These are phyloP conservation scores for Timema cristinae DNA, from an alignment of 2,888 invertebrate species.

Conservation along the genomic window DNA sequence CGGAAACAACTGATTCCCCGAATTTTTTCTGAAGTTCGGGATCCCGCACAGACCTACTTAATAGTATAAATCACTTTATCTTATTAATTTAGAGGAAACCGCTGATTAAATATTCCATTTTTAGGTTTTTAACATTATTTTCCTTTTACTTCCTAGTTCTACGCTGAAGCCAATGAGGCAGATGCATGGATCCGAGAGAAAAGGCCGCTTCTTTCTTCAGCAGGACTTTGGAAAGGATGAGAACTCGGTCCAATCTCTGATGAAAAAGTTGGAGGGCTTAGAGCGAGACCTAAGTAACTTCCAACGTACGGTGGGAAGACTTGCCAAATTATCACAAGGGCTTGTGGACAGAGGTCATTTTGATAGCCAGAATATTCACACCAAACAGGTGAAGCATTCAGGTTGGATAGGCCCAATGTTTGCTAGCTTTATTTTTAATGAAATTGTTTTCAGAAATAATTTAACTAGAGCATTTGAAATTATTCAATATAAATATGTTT, in stretches of 20 bases:
- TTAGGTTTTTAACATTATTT: too few relatives aligned
- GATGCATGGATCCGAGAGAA: conserved; percentile 91
- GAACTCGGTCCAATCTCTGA: conserved; percentile 78
- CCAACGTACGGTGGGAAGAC: conserved; percentile 64
- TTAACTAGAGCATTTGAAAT: too few relatives aligned
- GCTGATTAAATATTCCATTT: too few relatives aligned
- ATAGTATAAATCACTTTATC: too few relatives aligned
- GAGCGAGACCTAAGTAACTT: conserved; percentile 81
- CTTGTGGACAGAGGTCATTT: conserved; percentile 74
- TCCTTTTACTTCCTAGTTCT: conserved; percentile 55
- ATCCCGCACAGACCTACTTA: too few relatives aligned
- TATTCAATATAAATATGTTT: too few relatives aligned
- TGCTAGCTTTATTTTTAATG: too few relatives aligned
- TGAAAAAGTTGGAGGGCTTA: conserved; percentile 77
- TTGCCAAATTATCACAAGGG: conserved; percentile 62
- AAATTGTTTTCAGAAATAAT: too few relatives aligned
- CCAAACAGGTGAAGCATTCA: conserved; percentile 52
- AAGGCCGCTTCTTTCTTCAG: conserved; percentile 64
- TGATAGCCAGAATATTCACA: conserved; percentile 67
- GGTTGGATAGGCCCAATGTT: not conserved
- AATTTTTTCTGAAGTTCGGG: too few relatives aligned
- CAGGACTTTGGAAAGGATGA: conserved; percentile 92
- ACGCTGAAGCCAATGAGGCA: conserved; percentile 85
- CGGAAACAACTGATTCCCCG: too few relatives aligned
- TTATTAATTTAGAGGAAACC: too few relatives aligned